Percentiles rank a stretch among this genome's conserved stretches.
phyloP scores from a whole-genome alignment of 2,797 vertebrate genomes.

The Semaprochilodus insignis region DNA sequence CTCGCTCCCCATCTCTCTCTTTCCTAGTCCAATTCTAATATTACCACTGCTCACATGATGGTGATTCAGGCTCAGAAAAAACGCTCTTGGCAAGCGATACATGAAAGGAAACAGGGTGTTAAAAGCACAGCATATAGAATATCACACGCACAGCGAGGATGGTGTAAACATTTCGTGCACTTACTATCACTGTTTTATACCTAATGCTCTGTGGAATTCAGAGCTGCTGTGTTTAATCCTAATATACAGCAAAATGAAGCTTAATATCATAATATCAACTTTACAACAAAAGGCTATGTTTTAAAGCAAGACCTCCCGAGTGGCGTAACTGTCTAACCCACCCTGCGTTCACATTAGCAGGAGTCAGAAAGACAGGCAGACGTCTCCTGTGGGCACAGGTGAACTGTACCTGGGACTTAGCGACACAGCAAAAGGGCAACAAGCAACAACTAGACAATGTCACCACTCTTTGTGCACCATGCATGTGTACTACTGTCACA shows the following conservation, averaged over 20 bases:
- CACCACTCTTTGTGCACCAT: too few species aligned
- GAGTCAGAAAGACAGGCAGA: too few species aligned
- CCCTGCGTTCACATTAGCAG: too few species aligned
- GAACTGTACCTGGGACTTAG: too few species aligned
- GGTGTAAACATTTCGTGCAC: constrained; percentile 29
- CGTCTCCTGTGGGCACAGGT: too few species aligned
- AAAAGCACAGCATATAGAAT: constrained; percentile 33
- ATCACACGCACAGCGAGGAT: constrained; percentile 14
- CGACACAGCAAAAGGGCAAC: too few species aligned
- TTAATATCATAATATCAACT: neutral
- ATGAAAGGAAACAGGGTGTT: constrained; percentile 50
- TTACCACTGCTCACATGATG: constrained; percentile 23
- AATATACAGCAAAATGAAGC: neutral
- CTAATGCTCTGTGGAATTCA: neutral
- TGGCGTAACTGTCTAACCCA: too few species aligned
- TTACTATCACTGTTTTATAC: constrained; percentile 1
- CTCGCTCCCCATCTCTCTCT: neutral
- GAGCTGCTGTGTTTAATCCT: neutral
- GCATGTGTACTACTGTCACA: too few species aligned
- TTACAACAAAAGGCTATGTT: too few species aligned
- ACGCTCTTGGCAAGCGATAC: constrained; percentile 50
- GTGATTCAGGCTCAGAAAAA: constrained; percentile 36
- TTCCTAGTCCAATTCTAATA: constrained; percentile 40
- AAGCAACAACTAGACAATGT: too few species aligned
- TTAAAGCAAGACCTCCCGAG: too few species aligned